Evolutionary conservation across 2,888 invertebrate species (phyloP).

Genomic region (Tetragonula carbonaria): DNA sequence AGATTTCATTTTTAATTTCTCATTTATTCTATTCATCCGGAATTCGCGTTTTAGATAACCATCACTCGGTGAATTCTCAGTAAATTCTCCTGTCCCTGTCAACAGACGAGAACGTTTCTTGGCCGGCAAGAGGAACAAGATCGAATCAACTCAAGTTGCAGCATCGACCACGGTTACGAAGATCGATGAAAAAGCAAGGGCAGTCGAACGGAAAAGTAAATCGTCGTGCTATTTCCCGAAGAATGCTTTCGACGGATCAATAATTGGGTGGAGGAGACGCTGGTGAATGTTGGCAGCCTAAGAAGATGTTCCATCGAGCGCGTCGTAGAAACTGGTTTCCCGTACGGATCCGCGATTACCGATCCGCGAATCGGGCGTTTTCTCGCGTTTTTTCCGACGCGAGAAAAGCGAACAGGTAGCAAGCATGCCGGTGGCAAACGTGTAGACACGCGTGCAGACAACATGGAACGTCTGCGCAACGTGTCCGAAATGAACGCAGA

Average conservation of each 20-base stretch:
- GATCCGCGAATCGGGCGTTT: conserved; percentile 56
- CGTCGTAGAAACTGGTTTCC: conserved; percentile 64
- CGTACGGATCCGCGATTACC: conserved; percentile 42
- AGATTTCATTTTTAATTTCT: background rate
- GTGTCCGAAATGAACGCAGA: background rate
- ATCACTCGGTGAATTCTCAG: background rate
- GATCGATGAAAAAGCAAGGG: background rate
- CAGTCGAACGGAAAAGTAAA: conserved; percentile 31
- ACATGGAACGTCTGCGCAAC: conserved; percentile 31
- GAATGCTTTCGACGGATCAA: conserved; percentile 56
- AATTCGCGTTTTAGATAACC: background rate
- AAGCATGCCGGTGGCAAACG: conserved; percentile 43
- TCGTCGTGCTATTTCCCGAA: conserved; percentile 1
- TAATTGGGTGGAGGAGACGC: conserved; percentile 55
- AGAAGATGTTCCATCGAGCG: conserved; percentile 46
- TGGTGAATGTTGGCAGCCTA: conserved; percentile 8
- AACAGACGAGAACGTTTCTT: background rate
- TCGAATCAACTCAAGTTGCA: conserved; percentile 22
- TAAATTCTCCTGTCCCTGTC: background rate
- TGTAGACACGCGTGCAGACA: conserved; percentile 46
- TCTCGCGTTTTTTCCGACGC: conserved; percentile 53
- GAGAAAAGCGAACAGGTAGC: conserved; percentile 49
- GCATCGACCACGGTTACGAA: background rate
- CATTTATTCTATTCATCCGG: background rate
- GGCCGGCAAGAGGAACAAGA: background rate